phyloP scores from a whole-genome alignment of 2,113 vertebrate genomes.

The Cyprinodon tularosa region DNA sequence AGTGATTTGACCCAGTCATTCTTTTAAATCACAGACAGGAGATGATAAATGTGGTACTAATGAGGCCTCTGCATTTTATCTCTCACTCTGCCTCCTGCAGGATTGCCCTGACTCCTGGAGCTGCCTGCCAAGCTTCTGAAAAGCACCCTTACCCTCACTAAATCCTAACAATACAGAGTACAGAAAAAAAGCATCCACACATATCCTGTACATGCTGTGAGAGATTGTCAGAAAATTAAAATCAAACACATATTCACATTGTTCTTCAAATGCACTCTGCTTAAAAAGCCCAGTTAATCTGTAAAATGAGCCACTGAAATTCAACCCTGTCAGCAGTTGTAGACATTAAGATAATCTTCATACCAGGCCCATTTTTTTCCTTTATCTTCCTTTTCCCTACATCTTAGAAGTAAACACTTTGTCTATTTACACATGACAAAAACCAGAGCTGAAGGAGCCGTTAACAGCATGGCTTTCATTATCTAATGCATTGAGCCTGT shows the following conservation, averaged over 20 bases:
- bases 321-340: conserved; percentile 82
- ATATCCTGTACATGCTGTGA: conserved; percentile 69
- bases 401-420: conserved; percentile 78
- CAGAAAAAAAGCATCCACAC: conserved; percentile 56
- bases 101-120: conserved; percentile 54
- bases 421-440: conserved; percentile 79
- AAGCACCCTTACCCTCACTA: conserved; percentile 55
- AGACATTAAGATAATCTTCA: conserved; percentile 81
- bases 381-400: conserved; percentile 50
- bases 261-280: conserved; percentile 74
- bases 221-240: conserved; percentile 80
- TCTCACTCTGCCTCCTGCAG: conserved; percentile 75
- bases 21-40: conserved; percentile 84
- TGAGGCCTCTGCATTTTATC: conserved; percentile 80
- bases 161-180: conserved; percentile 65
- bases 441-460: conserved; percentile 74
- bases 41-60: conserved; percentile 85
- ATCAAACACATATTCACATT: conserved; percentile 79
- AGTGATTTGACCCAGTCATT: conserved; percentile 85
- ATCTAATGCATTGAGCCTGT: conserved; percentile 81
- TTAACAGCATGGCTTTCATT: conserved; percentile 82
- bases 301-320: conserved; percentile 67
- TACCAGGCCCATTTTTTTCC: conserved; percentile 44
- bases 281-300: conserved; percentile 73
- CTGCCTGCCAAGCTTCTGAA: conserved; percentile 58